Conservation (phyloP, 2,113 vertebrate genomes). For the Rhea americana region DNA sequence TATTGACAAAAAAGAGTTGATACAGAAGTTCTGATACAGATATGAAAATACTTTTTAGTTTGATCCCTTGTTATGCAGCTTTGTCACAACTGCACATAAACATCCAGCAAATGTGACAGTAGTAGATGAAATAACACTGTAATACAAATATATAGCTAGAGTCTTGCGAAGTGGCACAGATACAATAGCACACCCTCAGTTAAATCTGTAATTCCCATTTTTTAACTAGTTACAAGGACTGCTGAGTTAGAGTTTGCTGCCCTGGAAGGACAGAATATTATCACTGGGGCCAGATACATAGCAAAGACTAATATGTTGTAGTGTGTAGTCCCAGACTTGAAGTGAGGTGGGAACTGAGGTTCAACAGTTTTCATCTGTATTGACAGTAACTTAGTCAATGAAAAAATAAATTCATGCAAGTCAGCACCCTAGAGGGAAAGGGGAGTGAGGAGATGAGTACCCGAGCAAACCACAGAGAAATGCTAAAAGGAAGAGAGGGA, state of each 20-base stretch:
- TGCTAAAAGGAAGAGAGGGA: background rate
- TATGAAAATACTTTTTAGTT: background rate
- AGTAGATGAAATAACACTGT: background rate
- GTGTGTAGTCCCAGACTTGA: background rate
- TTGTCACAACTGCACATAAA: background rate
- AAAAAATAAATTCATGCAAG: no score
- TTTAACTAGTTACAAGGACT: background rate
- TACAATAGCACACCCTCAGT: background rate
- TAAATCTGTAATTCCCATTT: background rate
- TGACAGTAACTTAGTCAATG: no score
- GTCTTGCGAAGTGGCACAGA: background rate
- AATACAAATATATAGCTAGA: background rate
- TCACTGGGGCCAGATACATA: no score
- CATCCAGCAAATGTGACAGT: background rate
- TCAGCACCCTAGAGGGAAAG: background rate
- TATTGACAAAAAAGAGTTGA: background rate
- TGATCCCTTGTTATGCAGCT: background rate
- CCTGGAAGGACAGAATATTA: background rate
- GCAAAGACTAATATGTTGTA: background rate
- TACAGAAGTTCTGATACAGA: slow-evolving; percentile 53
- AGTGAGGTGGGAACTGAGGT: background rate
- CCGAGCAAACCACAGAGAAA: background rate
- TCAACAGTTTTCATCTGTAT: no score
- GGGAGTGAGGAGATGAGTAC: background rate
- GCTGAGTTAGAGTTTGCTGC: background rate